These are phyloP conservation scores for Isurus oxyrinchus DNA, from an alignment of 2,113 vertebrate species.

Conservation along the genomic window DNA sequence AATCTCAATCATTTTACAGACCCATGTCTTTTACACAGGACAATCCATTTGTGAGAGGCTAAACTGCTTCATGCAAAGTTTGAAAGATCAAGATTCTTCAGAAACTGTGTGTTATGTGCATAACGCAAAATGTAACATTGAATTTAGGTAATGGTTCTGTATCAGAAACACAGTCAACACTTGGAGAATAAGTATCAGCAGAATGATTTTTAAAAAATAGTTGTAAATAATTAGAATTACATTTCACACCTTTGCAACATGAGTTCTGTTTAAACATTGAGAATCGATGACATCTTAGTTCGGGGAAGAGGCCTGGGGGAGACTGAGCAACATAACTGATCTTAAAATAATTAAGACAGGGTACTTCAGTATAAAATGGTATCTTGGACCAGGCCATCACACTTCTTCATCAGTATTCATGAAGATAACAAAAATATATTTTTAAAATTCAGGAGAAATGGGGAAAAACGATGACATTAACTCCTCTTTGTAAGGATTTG, in stretches of 20 bases:
- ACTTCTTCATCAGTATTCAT: background rate
- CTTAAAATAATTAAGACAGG: background rate
- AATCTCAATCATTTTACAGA: background rate
- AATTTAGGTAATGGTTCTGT: background rate
- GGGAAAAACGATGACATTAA: background rate
- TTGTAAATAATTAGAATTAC: background rate
- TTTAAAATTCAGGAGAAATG: background rate
- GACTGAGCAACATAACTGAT: background rate
- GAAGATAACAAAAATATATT: background rate
- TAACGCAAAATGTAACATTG: background rate
- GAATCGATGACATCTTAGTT: background rate
- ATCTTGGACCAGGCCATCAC: background rate
- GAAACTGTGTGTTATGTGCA: background rate
- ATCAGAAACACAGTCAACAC: background rate
- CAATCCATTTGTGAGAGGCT: background rate
- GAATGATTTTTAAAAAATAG: background rate
- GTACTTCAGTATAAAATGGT: background rate
- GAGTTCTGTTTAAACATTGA: background rate
- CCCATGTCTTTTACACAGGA: background rate
- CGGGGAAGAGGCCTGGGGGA: background rate
- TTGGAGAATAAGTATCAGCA: background rate
- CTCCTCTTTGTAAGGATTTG: background rate
- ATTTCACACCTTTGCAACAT: background rate
- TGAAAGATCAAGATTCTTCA: background rate
- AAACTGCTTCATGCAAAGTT: background rate